These are phyloP conservation scores for Cyrtorhinus lividipennis DNA, from an alignment of 1,140 invertebrate species.

Conservation along the genomic window DNA sequence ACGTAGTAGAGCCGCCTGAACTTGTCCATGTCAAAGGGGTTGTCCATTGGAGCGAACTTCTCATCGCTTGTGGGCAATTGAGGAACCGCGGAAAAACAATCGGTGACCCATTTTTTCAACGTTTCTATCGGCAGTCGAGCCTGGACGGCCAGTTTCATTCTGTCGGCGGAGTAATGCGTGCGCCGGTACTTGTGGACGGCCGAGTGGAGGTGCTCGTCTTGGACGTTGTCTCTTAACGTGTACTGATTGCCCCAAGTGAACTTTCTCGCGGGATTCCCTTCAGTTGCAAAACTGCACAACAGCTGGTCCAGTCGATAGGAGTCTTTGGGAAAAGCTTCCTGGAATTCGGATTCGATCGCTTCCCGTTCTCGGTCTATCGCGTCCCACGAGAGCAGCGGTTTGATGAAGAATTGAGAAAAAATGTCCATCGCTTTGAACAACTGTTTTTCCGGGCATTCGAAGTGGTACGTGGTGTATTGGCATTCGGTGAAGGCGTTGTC, in stretches of 20 bases:
- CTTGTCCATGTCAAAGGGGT: constrained; percentile 38
- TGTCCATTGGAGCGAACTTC: constrained; percentile 39
- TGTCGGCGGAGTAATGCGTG: constrained; percentile 72
- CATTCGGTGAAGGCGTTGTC: constrained; percentile 47
- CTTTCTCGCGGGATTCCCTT: constrained; percentile 54
- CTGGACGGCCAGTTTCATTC: constrained; percentile 73
- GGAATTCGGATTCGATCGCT: constrained; percentile 83
- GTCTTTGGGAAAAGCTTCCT: constrained; percentile 53
- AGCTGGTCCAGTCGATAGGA: constrained; percentile 55
- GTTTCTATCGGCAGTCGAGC: constrained; percentile 60
- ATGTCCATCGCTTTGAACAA: constrained; percentile 59
- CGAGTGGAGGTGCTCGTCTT: constrained; percentile 45
- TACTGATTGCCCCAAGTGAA: constrained; percentile 75
- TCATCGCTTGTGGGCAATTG: constrained; percentile 42
- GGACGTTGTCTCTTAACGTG: constrained; percentile 53
- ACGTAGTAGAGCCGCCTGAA: constrained; percentile 66
- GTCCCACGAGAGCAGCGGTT: constrained; percentile 69
- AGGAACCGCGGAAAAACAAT: constrained; percentile 46
- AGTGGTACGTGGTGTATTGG: constrained; percentile 74
- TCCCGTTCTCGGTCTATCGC: constrained; percentile 79
- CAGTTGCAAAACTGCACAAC: constrained; percentile 34
- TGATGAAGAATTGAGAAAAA: constrained; percentile 81
- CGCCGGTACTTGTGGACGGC: constrained; percentile 62
- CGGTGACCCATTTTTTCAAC: constrained; percentile 49
- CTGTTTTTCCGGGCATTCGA: constrained; percentile 67